Conservation (phyloP, 2,888 invertebrate species). For the Ochropleura leucogaster region DNA sequence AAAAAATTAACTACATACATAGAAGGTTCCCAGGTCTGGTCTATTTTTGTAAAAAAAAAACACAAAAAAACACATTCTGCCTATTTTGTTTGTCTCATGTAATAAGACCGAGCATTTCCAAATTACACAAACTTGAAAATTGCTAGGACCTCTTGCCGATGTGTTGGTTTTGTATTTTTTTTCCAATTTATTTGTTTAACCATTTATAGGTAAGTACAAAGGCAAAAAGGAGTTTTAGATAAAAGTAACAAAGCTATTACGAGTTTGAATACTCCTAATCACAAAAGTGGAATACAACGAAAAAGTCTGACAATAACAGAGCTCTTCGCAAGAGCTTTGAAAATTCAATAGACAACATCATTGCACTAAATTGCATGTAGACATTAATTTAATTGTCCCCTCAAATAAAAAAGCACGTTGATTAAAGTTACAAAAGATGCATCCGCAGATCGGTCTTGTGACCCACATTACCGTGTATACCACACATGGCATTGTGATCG, state of each 20-base stretch:
- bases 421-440: constrained; percentile 73
- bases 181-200: too few relatives aligned
- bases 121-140: background rate
- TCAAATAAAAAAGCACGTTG: constrained; percentile 57
- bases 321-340: background rate
- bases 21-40: too few relatives aligned
- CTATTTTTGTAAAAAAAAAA: too few relatives aligned
- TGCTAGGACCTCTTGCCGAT: background rate
- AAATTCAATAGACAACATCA: constrained; percentile 2
- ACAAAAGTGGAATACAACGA: background rate
- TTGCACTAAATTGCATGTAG: constrained; percentile 51
- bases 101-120: background rate
- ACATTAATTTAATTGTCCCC: constrained; percentile 28
- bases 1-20: too few relatives aligned
- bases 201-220: too few relatives aligned
- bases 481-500: constrained; percentile 78
- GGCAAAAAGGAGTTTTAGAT: too few relatives aligned
- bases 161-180: too few relatives aligned
- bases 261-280: background rate
- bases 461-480: constrained; percentile 81
- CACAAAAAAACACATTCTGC: background rate
- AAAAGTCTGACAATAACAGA: background rate
- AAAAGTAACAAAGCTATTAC: background rate
- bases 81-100: background rate
- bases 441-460: constrained; percentile 83